A percentile compares a stretch with the other conserved stretches of the same genome.
phyloP scores from a whole-genome alignment of 2,888 invertebrate genomes.

The Platycheirus albimanus region DNA sequence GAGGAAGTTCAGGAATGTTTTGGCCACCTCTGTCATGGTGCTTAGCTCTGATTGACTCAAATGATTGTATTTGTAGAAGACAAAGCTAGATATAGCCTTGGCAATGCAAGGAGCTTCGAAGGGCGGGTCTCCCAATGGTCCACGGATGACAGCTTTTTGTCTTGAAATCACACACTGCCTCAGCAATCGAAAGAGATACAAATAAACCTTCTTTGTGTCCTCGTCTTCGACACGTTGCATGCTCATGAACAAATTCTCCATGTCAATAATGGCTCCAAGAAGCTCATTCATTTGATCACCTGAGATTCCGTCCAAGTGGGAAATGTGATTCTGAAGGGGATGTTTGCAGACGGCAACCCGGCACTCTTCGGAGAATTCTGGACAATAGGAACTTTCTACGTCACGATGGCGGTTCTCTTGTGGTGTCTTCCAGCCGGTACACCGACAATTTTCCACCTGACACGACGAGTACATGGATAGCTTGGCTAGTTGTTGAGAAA shows the following conservation, averaged over 20 bases:
- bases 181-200: slow-evolving; percentile 91
- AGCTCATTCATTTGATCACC: slow-evolving; percentile 92
- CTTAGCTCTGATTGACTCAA: slow-evolving; percentile 84
- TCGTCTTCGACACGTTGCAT: slow-evolving; percentile 94
- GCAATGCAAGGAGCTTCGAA: slow-evolving; percentile 95
- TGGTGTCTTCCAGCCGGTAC: slow-evolving; percentile 94
- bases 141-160: slow-evolving; percentile 90
- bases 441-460: slow-evolving; percentile 85
- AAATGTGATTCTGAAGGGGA: slow-evolving; percentile 89
- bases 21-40: slow-evolving; percentile 91
- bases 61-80: slow-evolving; percentile 86
- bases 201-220: slow-evolving; percentile 94
- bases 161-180: slow-evolving; percentile 91
- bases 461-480: slow-evolving; percentile 77
- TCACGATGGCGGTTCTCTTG: slow-evolving; percentile 84
- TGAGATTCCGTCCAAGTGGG: slow-evolving; percentile 88
- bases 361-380: slow-evolving; percentile 90
- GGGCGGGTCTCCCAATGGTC: slow-evolving; percentile 93
- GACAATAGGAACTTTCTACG: slow-evolving; percentile 83
- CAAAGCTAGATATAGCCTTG: slow-evolving; percentile 94
- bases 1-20: slow-evolving; percentile 94
- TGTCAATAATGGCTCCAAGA: slow-evolving; percentile 93
- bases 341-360: slow-evolving; percentile 88
- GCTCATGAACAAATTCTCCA: slow-evolving; percentile 94
- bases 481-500: slow-evolving; percentile 76